phyloP scores from a whole-genome alignment of 92 coral and sea anemone genomes.

The Zoanthus solanderi region DNA sequence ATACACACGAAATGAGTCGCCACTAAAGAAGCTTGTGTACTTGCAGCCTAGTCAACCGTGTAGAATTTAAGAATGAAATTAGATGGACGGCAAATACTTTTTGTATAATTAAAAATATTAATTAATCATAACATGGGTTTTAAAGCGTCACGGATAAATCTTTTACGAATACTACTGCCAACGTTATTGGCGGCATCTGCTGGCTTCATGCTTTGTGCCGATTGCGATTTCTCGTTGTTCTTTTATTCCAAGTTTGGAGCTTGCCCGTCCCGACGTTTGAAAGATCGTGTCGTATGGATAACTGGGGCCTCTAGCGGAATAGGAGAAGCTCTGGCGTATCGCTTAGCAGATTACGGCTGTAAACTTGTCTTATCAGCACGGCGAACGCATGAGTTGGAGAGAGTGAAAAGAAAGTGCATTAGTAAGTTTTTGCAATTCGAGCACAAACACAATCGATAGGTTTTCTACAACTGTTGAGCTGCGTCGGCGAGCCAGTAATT shows the following conservation, averaged over 20 bases:
- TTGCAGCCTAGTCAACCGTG: background rate
- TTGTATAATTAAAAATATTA: background rate
- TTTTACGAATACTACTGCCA: background rate
- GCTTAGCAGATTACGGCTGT: conserved; percentile 85
- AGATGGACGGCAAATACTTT: background rate
- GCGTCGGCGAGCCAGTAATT: too few species aligned
- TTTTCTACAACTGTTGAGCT: too few species aligned
- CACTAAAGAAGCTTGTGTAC: background rate
- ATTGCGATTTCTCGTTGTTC: conserved; percentile 86
- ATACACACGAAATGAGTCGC: background rate
- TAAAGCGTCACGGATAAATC: background rate
- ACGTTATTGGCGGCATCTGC: background rate
- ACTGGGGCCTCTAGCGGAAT: conserved; percentile 99
- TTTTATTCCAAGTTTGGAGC: conserved; percentile 79
- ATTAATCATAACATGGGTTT: conserved; percentile 28
- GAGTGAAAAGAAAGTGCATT: conserved; percentile 81
- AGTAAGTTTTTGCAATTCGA: conserved; percentile 58
- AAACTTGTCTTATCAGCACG: conserved; percentile 90
- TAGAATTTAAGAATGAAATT: background rate
- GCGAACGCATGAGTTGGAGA: conserved; percentile 82
- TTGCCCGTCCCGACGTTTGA: conserved; percentile 69
- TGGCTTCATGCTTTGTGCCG: conserved; percentile 30
- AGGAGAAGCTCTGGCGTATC: conserved; percentile 92
- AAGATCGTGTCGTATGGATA: conserved; percentile 93
- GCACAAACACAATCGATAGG: background rate